A percentile compares a stretch with the other conserved stretches of the same genome.
Conservation (phyloP, 2,888 invertebrate species). For the Atherix ibis region DNA sequence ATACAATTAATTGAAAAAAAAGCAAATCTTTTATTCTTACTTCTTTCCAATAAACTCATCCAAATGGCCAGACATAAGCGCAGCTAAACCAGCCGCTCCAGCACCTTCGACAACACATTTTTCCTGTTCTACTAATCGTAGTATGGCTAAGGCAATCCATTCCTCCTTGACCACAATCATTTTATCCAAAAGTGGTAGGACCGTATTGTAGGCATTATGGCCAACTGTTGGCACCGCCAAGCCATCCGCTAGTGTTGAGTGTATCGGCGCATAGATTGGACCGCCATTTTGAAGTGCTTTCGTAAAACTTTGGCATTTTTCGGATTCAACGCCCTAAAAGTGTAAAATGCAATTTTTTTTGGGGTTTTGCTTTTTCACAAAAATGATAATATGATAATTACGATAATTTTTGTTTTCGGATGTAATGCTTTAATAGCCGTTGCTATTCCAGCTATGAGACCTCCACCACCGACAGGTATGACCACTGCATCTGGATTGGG, state of each 20-base stretch:
- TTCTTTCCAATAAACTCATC: constrained; percentile 68
- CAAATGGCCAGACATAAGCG: constrained; percentile 63
- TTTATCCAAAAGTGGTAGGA: constrained; percentile 56
- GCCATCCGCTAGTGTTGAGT: constrained; percentile 74
- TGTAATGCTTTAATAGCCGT: constrained; percentile 75
- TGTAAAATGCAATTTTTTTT: constrained; percentile 7
- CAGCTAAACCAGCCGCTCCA: constrained; percentile 73
- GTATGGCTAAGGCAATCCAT: constrained; percentile 66
- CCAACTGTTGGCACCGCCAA: constrained; percentile 79
- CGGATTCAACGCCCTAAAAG: constrained; percentile 75
- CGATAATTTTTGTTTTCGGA: constrained; percentile 71
- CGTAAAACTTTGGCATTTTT: constrained; percentile 76
- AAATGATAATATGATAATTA: no score
- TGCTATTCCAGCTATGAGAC: constrained; percentile 79
- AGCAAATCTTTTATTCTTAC: constrained; percentile 31
- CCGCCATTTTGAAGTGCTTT: constrained; percentile 51
- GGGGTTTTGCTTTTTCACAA: no score
- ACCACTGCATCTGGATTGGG: constrained; percentile 75
- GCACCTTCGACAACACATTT: constrained; percentile 87
- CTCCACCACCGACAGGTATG: constrained; percentile 82
- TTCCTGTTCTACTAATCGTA: constrained; percentile 64
- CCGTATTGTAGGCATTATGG: constrained; percentile 67
- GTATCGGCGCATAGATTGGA: constrained; percentile 48
- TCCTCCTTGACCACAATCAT: constrained; percentile 68
- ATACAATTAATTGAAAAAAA: neutral